These are phyloP conservation scores for Myoxocephalus aenaeus DNA, from an alignment of 2,797 vertebrate species.

Conservation along the genomic window DNA sequence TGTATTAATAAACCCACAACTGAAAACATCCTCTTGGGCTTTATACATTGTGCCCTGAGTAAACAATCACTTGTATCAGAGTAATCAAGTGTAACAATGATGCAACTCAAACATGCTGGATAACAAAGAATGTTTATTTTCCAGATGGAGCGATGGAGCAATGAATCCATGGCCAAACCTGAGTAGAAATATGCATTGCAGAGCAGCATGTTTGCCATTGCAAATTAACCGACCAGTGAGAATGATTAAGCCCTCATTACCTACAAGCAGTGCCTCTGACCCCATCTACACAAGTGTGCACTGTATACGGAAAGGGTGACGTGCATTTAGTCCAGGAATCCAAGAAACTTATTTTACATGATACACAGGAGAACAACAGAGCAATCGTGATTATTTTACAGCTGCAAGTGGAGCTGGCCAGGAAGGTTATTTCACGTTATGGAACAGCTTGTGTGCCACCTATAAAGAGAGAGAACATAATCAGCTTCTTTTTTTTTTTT, in stretches of 20 bases:
- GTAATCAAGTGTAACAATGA: neutral
- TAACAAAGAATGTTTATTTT: constrained; percentile 61
- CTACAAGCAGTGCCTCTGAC: constrained; percentile 13
- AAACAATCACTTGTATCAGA: neutral
- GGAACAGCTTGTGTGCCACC: constrained; percentile 82
- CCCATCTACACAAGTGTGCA: neutral
- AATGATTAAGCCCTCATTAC: neutral
- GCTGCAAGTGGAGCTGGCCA: constrained; percentile 21
- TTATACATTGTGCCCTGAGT: neutral
- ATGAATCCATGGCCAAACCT: constrained; percentile 43
- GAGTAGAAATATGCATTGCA: constrained; percentile 32
- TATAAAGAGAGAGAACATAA: constrained; percentile 49
- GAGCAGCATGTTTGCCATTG: constrained; percentile 27
- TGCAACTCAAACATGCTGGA: constrained; percentile 11
- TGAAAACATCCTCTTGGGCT: neutral
- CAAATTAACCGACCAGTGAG: constrained; percentile 20
- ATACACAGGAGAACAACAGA: constrained; percentile 40
- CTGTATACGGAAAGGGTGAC: constrained; percentile 1
- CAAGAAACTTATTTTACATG: constrained; percentile 51
- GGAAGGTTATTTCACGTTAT: constrained; percentile 75
- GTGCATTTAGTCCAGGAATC: constrained; percentile 4
- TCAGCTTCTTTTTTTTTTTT: neutral
- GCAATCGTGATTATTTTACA: constrained; percentile 36
- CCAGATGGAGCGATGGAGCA: neutral
- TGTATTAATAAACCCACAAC: neutral